phyloP scores from a whole-genome alignment of 2,888 invertebrate species.

The Sinotaia quadrata region DNA sequence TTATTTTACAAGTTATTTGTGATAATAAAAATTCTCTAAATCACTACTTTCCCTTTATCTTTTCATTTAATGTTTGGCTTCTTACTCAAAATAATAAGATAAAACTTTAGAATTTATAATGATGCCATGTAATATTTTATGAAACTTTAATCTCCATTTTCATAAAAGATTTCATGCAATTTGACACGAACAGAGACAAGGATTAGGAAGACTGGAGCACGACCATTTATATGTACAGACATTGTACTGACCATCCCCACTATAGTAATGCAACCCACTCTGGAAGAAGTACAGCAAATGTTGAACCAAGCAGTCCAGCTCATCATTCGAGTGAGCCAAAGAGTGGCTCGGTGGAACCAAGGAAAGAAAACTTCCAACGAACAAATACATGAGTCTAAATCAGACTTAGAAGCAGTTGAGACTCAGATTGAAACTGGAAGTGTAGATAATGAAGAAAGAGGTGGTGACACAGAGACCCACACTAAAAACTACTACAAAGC shows the following conservation, averaged over 20 bases:
- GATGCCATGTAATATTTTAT: no score
- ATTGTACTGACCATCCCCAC: slow-evolving; percentile 75
- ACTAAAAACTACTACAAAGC: slow-evolving; percentile 71
- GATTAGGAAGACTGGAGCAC: slow-evolving; percentile 18
- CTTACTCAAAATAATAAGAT: no score
- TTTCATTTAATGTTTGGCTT: no score
- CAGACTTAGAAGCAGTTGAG: not conserved
- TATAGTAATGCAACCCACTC: slow-evolving; percentile 70
- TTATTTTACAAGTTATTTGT: no score
- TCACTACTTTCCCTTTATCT: no score
- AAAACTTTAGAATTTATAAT: no score
- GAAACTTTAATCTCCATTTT: no score
- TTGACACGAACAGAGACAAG: no score
- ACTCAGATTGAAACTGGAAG: not conserved
- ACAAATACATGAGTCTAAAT: not conserved
- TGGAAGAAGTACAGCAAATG: slow-evolving; percentile 82
- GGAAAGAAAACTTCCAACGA: slow-evolving; percentile 64
- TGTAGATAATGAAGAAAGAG: not conserved
- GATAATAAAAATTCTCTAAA: no score
- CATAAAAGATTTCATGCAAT: no score
- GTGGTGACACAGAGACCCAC: not conserved
- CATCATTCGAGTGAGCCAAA: slow-evolving; percentile 82
- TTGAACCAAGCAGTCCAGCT: slow-evolving; percentile 79
- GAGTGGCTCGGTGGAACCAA: slow-evolving; percentile 86
- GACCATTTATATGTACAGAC: slow-evolving; percentile 81